Base-by-base conservation (phyloP, 2,888 invertebrate genomes). In the Cryptus armator region DNA sequence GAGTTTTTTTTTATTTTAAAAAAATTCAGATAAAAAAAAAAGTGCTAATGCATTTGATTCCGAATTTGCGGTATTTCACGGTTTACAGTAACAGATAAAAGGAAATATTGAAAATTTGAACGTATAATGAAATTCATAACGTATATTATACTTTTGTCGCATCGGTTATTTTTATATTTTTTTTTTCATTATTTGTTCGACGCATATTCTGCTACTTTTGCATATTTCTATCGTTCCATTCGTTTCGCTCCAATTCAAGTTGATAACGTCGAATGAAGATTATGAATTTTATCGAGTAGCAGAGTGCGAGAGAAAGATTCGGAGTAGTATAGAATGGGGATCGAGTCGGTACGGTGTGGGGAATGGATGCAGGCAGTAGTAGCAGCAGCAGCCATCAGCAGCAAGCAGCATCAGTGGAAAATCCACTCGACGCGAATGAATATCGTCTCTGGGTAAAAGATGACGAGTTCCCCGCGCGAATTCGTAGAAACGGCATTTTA, bases 251-350 rank as follows among this genome's bases (percentile, higher is more conserved):
- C 68, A 51, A 37, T 78, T 56, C 37, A 24, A 37, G 19, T 72
- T 56, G 74, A 46, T 37, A 53, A 64, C 75, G 56, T 48, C 44
- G 48, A 79, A 83, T 59, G 76, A 79, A 82, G 77, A 86, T 84
- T 85, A 84, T 83, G 80, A 83, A 85, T 78, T 85, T 85, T 75
- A 86, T 86, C 77, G 53, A 75, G 83, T 68, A 72, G 64, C 76
- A 62, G 70, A 37, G 19, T 59, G 75, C 19, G 24, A 10, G 24
- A 43, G 19, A 29, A 68, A 70, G 16, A 72, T 56, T 48, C 14
- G 19, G n/a, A 62, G 16, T 62, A 62, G 37, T 16, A 24, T 75
- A 62, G 46, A 64, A 64, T 64, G 24, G 59, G 24, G 37, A 72
- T 72, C 74, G 64, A 66, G 71, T 76, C 37, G 51, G 37, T 43